These are phyloP conservation scores for Folsomia candida DNA, from an alignment of 2,888 invertebrate species.

Conservation along the genomic window DNA sequence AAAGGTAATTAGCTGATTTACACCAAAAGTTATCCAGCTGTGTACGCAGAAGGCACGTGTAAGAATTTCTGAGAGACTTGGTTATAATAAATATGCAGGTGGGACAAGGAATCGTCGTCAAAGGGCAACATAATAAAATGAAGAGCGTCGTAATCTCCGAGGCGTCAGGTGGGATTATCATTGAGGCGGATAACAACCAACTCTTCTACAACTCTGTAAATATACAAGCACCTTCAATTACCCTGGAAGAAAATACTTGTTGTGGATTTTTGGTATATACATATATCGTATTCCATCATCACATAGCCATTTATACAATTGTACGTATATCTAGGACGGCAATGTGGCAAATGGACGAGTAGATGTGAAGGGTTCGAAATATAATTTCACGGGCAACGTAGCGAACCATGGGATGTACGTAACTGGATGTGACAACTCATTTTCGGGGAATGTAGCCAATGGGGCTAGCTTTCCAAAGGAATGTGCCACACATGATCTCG, in stretches of 20 bases:
- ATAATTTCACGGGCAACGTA: conserved; percentile 44
- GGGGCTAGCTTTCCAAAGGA: conserved; percentile 45
- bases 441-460: conserved; percentile 44
- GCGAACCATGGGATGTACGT: conserved; percentile 45
- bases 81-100: conserved; percentile 29
- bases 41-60: neutral
- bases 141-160: conserved; percentile 49
- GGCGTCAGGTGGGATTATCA: conserved; percentile 44
- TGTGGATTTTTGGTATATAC: conserved; percentile 28
- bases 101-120: conserved; percentile 42
- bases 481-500: conserved; percentile 37
- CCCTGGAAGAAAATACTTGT: conserved; percentile 40
- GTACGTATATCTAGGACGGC: conserved; percentile 21
- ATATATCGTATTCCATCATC: neutral
- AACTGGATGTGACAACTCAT: conserved; percentile 43
- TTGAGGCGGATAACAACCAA: conserved; percentile 38
- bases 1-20: conserved; percentile 6
- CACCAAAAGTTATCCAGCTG: neutral
- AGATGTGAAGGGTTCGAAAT: conserved; percentile 41
- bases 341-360: conserved; percentile 47
- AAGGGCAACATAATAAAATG: conserved; percentile 41
- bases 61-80: neutral
- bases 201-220: conserved; percentile 48
- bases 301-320: neutral
- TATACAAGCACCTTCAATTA: conserved; percentile 48